Conservation (phyloP, 64 coral and sea anemone species). For the Stichodactyla helianthus region DNA sequence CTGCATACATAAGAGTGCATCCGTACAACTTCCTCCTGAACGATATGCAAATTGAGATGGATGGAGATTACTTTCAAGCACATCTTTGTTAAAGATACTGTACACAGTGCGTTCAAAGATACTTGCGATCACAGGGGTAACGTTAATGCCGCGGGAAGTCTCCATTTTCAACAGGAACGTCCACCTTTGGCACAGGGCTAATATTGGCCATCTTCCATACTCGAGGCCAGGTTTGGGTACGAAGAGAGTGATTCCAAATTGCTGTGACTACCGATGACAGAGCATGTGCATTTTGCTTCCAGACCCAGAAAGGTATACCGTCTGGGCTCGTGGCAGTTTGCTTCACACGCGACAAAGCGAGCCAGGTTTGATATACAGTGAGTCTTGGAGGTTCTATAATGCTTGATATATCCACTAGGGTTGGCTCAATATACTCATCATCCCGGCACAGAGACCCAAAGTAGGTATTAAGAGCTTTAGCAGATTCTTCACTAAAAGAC, state of each 20-base stretch:
- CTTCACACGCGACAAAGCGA: not conserved
- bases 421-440: conserved; percentile 44
- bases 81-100: conserved; percentile 2
- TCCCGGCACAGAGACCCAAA: conserved; percentile 55
- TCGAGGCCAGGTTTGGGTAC: conserved; percentile 20
- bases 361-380: not conserved
- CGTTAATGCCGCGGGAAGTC: conserved; percentile 39
- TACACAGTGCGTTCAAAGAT: conserved; percentile 43
- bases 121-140: conserved; percentile 43
- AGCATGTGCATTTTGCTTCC: conserved; percentile 24
- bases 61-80: conserved; percentile 15
- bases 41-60: conserved; percentile 49
- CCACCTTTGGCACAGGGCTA: conserved; percentile 46
- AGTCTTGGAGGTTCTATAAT: not conserved
- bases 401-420: not conserved
- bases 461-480: conserved; percentile 49
- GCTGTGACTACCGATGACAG: conserved; percentile 10
- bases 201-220: conserved; percentile 32
- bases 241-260: conserved; percentile 36
- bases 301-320: conserved; percentile 15
- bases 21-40: conserved; percentile 19
- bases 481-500: conserved; percentile 27
- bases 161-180: conserved; percentile 15
- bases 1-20: conserved; percentile 23
- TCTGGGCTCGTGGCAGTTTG: conserved; percentile 47